A percentile compares a stretch with the other conserved stretches of the same genome.
phyloP scores from a whole-genome alignment of 2,797 vertebrate genomes.

The Rhynchotus rufescens region DNA sequence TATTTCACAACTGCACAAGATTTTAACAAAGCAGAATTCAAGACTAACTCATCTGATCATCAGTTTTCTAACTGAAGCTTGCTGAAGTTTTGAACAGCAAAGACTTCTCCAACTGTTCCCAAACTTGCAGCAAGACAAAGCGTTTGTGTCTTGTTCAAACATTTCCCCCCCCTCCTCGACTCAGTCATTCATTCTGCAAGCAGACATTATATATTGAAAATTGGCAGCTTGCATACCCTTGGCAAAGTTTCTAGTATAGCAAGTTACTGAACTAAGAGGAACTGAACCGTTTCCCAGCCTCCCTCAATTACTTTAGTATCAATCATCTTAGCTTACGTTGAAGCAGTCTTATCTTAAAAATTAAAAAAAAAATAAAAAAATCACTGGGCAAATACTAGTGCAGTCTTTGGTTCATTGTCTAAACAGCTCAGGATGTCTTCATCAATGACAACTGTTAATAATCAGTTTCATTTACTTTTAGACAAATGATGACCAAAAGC shows the following conservation, averaged over 20 bases:
- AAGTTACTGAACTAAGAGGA: neutral
- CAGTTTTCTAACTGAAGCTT: neutral
- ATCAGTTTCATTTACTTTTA: neutral
- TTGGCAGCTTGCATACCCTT: neutral
- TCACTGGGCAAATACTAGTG: neutral
- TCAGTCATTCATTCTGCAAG: neutral
- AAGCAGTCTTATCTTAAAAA: neutral
- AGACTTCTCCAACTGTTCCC: neutral
- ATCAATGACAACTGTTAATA: neutral
- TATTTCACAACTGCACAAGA: conserved; percentile 11
- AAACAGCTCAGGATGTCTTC: neutral
- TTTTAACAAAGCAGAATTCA: conserved; percentile 37
- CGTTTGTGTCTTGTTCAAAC: neutral
- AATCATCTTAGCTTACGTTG: neutral
- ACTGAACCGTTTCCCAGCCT: neutral
- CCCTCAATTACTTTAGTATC: neutral
- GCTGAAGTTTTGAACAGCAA: neutral
- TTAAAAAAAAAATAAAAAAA: neutral
- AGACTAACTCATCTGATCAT: neutral
- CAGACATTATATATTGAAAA: neutral
- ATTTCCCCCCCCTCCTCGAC: neutral
- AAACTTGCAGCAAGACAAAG: neutral
- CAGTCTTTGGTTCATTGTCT: neutral
- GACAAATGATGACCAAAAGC: neutral
- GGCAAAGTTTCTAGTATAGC: neutral